Base-by-base conservation (phyloP, 2,113 vertebrate species). In the Ceratotherium simum region DNA sequence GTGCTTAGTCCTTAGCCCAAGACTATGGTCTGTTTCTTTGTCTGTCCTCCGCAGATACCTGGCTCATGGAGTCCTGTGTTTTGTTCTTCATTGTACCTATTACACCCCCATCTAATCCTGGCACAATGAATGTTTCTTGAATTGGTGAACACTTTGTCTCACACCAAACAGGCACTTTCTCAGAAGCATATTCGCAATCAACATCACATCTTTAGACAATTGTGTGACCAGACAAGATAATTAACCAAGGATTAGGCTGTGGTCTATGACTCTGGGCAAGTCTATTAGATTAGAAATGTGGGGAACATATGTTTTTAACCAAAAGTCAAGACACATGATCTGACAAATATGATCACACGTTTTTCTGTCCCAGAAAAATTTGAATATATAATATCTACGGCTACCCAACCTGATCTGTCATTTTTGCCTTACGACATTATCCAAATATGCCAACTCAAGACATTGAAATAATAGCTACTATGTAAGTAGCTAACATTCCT, bases 301-400 rank as follows among this genome's bases (percentile, higher is more conserved):
- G 17, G 6, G n/a, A 89, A 75, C 81, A 60, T 56, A 33, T 69
- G 60, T 83, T 96, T 95, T 93, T 78, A 88, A 72, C 33, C 42
- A 86, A 93, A 95, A 90, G 33, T 91, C 65, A 93, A 91, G 58
- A 80, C 58, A 67, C 18, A 16, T 70, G 36, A 89, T 91, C 78
- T 95, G 56, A 91, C 39, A 95, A 94, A 95, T 79, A 91, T 31
- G 17, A 92, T 65, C 65, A 93, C 46, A 25, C 69, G 21, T 76
- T 56, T 89, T 96, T 95, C 42, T 93, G 78, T 54, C 36, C 18
- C 20, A 65, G 16, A 58, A 70, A 90, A 67, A 42, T 78, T 60
- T 36, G 31, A 82, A 48, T 64, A 16, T 93, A 75, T 79, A 78
- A 78, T 62, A 0, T 72, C 51, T 75, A 58, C 1, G 25, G 75